phyloP scores from a whole-genome alignment of 1,140 invertebrate species.

The Tetraneura akinire region DNA sequence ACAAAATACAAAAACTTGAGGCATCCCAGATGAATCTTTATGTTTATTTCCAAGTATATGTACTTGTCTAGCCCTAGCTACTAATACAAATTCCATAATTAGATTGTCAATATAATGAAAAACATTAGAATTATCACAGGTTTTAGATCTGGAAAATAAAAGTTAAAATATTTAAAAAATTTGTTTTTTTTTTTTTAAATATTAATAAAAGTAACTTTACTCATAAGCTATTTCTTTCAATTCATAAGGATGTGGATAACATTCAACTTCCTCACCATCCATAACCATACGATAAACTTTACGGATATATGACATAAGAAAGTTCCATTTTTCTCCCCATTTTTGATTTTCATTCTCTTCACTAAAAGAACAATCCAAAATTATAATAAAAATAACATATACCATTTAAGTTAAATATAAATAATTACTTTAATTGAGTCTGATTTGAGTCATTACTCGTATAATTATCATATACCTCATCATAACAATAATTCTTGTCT shows the following conservation, averaged over 20 bases:
- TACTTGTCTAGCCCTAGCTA: slow-evolving; percentile 66
- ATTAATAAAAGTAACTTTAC: slow-evolving; percentile 53
- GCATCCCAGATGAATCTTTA: slow-evolving; percentile 60
- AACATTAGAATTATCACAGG: slow-evolving; percentile 66
- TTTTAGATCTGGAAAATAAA: slow-evolving; percentile 62
- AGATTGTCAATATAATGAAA: slow-evolving; percentile 67
- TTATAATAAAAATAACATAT: not conserved
- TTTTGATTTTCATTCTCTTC: slow-evolving; percentile 30
- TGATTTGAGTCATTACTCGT: too few relatives aligned
- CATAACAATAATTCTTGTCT: slow-evolving; percentile 15
- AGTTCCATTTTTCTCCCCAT: slow-evolving; percentile 61
- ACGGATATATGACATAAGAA: slow-evolving; percentile 62
- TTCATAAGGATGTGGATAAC: slow-evolving; percentile 54
- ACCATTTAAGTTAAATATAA: not conserved
- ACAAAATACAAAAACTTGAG: slow-evolving; percentile 63
- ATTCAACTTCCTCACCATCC: slow-evolving; percentile 57
- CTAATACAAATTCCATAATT: slow-evolving; percentile 67
- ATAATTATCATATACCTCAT: slow-evolving; percentile 13
- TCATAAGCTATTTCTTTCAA: slow-evolving; percentile 57
- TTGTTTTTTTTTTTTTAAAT: not conserved
- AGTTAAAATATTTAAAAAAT: not conserved
- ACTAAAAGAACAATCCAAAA: slow-evolving; percentile 4
- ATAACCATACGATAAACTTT: slow-evolving; percentile 61
- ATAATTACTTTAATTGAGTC: slow-evolving; percentile 14
- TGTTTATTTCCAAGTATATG: slow-evolving; percentile 61